Base-by-base conservation (phyloP, 2,888 invertebrate species). In the Malacosoma neustria region DNA sequence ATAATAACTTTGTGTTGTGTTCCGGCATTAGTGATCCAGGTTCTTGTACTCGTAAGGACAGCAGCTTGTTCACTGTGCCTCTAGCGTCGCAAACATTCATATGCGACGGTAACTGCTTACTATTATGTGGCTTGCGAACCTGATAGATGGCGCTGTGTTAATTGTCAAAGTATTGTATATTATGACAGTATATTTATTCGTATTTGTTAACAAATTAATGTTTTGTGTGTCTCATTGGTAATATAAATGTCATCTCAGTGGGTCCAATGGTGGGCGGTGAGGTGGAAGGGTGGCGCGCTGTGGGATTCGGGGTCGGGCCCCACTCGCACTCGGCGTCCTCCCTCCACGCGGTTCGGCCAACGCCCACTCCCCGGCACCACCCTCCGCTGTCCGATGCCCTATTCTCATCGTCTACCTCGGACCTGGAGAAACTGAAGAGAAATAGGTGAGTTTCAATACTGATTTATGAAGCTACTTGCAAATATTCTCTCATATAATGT, bases 361-460 rank as follows among this genome's bases (percentile, higher is more conserved):
- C 30, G 36, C 39, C 47, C 35, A 42, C 42, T 33, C 42, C 44
- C 11, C 45, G 38, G 29, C 46, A 42, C 9, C 51, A 44, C 35
- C 58, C 57, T 35, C 64, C 66, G 29, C 66, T 67, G 4, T 45
- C 55, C 11, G 66, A 62, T 57, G 63, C 65, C 29, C 58, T 68
- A 5, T 58, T 65, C 54, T 61, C 62, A 9, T 58, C 72, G 39
- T 79, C 79, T 50, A 77, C 80, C 1, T 72, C 79, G 0, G 79
- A 81, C 43, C 53, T 82, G 14, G 73, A 74, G 59, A 63, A 64
- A 30, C 63, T 79, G 29, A 68, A 71, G 49, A 48, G 75, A 39
- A 70, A 65, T 50, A 67, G 66, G 74, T 69, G 12, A n/a, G n/a
- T n/a, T n/a, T n/a, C n/a, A n/a, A n/a, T n/a, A n/a, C n/a, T n/a